Base-by-base conservation (phyloP, 2,888 invertebrate species). In the Rhimphoctona megacephalus region DNA sequence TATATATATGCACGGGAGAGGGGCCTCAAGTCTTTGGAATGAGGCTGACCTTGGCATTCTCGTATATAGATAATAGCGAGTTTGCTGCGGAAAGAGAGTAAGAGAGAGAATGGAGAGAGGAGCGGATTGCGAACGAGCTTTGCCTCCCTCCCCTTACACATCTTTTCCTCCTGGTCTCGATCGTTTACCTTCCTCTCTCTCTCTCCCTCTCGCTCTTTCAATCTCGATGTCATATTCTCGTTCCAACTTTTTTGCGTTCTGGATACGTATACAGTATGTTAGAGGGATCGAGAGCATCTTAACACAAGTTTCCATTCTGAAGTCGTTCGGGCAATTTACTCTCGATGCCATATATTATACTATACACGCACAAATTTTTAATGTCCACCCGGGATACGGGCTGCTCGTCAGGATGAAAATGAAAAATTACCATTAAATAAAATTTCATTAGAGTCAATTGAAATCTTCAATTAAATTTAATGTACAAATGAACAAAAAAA, bases 11-110 rank as follows among this genome's bases (percentile, higher is more conserved):
- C 83, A 64, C 64, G 52, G 33, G 61, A 70, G 33, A 64, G 77
- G 57, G 74, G 49, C 77, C 66, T 81, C 52, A 80, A 79, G 85
- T 83, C 83, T 69, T 83, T 57, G 92, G 92, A 92, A 92, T 92
- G 92, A 92, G 90, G 92, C 91, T 91, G 92, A 91, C 93, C 93
- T 92, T 92, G 92, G 92, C 91, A 92, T 92, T 92, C 92, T 91
- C 90, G 88, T 90, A 88, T 90, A 88, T 89, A 89, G 91, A 91
- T 92, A 91, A 91, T 91, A 90, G 90, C 86, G 88, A 88, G 89
- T 88, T 85, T 49, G 77, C 80, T 69, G 54, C 69, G 67, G 73
- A 85, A 64, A 74, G 76, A 85, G 79, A 64, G 72, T 85, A 86
- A 87, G 82, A 86, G 69, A 86, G 72, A 83, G 77, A 83, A 67